These are phyloP conservation scores for Oryctolagus cuniculus DNA, from an alignment of 2,113 vertebrate genomes.

Conservation along the genomic window mOryCun1.1 NC_091439.1:8566501-8567000, in stretches of 20 bases:
- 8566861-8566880: neutral
- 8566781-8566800: neutral
- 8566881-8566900: neutral
- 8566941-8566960: no score
- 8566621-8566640: neutral
- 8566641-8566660: no score
- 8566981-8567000: neutral
- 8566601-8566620: no score
- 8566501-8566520: neutral
- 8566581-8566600: fast-evolving
- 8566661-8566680: fast-evolving
- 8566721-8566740: fast-evolving
- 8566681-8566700: neutral
- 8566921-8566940: no score
- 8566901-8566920: no score
- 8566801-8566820: neutral
- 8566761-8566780: neutral
- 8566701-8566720: neutral
- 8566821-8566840: neutral
- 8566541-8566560: neutral
- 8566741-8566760: neutral
- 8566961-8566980: neutral
- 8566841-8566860: neutral
- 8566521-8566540: neutral
- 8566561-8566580: neutral